Conservation (phyloP, 2,888 invertebrate genomes). For the Norana najaformis region DNA sequence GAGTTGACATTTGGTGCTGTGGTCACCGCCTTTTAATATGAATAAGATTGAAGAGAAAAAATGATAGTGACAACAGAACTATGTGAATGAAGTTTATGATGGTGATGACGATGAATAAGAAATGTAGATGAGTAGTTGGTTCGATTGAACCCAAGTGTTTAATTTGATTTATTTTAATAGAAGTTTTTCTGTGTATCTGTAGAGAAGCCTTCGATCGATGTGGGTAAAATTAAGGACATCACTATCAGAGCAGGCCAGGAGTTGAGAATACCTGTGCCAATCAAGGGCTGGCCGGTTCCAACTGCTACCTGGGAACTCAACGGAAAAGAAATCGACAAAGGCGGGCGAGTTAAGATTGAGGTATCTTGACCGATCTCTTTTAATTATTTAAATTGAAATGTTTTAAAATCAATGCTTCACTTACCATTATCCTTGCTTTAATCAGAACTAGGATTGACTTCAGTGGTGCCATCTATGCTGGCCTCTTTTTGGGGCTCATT, state of each 20-base stretch:
- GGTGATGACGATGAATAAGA: background rate
- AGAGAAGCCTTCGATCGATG: slow-evolving; percentile 86
- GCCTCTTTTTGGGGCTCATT: no score
- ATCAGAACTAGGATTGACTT: no score
- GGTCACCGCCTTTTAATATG: background rate
- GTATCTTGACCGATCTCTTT: slow-evolving; percentile 20
- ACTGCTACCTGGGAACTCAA: slow-evolving; percentile 81
- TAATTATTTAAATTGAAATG: background rate
- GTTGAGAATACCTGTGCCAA: slow-evolving; percentile 94
- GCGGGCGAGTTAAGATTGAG: slow-evolving; percentile 37
- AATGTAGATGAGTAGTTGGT: background rate
- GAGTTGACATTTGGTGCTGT: no score
- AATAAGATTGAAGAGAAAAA: no score
- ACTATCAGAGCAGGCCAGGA: slow-evolving; percentile 96
- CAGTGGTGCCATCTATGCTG: no score
- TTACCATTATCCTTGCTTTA: no score
- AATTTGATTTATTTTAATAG: background rate
- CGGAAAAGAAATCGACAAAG: slow-evolving; percentile 31
- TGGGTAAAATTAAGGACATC: slow-evolving; percentile 75
- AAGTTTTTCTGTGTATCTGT: background rate
- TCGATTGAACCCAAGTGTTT: background rate
- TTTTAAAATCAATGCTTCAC: no score
- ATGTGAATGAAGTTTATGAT: background rate
- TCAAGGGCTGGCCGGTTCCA: slow-evolving; percentile 89
- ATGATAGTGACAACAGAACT: no score